These are phyloP conservation scores for Hesperia comma DNA, from an alignment of 2,888 invertebrate genomes.

Conservation along the genomic window DNA sequence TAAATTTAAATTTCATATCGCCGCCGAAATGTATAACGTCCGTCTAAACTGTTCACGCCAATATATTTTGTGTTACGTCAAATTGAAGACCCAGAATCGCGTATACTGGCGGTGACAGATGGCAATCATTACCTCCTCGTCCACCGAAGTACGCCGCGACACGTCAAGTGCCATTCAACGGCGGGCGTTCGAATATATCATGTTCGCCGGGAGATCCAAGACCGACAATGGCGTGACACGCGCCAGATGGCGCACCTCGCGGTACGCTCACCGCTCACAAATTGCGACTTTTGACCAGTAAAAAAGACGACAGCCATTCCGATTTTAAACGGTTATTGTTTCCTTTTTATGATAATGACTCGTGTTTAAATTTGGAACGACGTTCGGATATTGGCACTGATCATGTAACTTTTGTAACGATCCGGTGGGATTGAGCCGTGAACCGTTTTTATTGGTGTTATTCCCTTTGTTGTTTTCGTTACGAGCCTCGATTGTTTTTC, in stretches of 20 bases:
- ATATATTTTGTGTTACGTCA: slow-evolving; percentile 45
- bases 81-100: slow-evolving; percentile 43
- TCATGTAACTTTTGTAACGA: slow-evolving; percentile 68
- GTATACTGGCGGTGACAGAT: slow-evolving; percentile 33
- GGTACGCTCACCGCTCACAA: slow-evolving; percentile 62
- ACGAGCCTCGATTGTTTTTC: slow-evolving; percentile 65
- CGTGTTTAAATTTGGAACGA: slow-evolving; percentile 75
- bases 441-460: slow-evolving; percentile 69
- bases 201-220: slow-evolving; percentile 39
- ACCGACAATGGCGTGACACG: slow-evolving; percentile 35
- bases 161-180: slow-evolving; percentile 39
- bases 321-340: slow-evolving; percentile 83
- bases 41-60: slow-evolving; percentile 44
- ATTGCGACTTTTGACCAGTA: slow-evolving; percentile 77
- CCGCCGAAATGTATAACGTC: slow-evolving; percentile 39
- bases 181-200: slow-evolving; percentile 41
- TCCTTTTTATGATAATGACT: slow-evolving; percentile 81
- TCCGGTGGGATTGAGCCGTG: slow-evolving; percentile 70
- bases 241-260: slow-evolving; percentile 35
- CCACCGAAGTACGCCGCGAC: slow-evolving; percentile 27
- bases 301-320: slow-evolving; percentile 73
- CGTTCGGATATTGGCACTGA: slow-evolving; percentile 64
- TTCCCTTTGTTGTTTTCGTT: slow-evolving; percentile 65
- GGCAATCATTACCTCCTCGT: slow-evolving; percentile 36
- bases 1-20: slow-evolving; percentile 71